These are phyloP conservation scores for Drosophila nannoptera DNA, from an alignment of 1,140 invertebrate species.

Conservation along the genomic window DNA sequence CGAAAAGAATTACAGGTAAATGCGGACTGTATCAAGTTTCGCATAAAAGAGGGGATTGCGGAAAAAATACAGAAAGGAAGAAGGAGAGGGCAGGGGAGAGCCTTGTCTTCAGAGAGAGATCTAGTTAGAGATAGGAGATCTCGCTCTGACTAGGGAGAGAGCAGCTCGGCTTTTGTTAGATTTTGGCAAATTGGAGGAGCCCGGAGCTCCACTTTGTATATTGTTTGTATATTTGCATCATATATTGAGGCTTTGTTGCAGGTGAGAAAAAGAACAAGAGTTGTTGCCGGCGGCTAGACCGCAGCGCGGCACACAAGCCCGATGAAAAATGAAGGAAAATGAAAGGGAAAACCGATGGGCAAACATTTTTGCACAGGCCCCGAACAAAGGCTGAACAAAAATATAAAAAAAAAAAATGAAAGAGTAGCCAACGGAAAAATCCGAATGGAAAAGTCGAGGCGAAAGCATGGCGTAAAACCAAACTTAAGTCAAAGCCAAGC, in stretches of 20 bases:
- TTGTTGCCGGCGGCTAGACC: constrained; percentile 31
- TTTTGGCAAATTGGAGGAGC: too few relatives aligned
- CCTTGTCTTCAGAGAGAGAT: too few relatives aligned
- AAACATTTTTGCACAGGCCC: constrained; percentile 24
- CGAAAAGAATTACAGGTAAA: too few relatives aligned
- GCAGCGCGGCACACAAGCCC: constrained; percentile 7
- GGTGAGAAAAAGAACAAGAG: constrained; percentile 4
- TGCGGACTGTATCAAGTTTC: too few relatives aligned
- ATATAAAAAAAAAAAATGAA: not conserved
- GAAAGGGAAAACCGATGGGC: constrained; percentile 7
- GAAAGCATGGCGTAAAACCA: constrained; percentile 8
- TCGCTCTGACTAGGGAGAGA: too few relatives aligned
- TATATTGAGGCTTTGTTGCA: not conserved
- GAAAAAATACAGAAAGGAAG: too few relatives aligned
- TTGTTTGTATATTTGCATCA: not conserved
- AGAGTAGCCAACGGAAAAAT: not conserved
- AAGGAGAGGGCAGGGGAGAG: too few relatives aligned
- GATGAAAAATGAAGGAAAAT: not conserved
- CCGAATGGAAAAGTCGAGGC: not conserved
- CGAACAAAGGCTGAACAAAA: constrained; percentile 46
- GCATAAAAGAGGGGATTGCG: too few relatives aligned
- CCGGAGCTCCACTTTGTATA: not conserved
- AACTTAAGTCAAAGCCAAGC: not conserved
- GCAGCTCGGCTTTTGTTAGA: too few relatives aligned
- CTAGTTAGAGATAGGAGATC: not conserved